Evolutionary conservation across 2,888 invertebrate species (phyloP), one percentile per base, ranked within the genome.

Genomic region (Meloe dianella): DNA sequence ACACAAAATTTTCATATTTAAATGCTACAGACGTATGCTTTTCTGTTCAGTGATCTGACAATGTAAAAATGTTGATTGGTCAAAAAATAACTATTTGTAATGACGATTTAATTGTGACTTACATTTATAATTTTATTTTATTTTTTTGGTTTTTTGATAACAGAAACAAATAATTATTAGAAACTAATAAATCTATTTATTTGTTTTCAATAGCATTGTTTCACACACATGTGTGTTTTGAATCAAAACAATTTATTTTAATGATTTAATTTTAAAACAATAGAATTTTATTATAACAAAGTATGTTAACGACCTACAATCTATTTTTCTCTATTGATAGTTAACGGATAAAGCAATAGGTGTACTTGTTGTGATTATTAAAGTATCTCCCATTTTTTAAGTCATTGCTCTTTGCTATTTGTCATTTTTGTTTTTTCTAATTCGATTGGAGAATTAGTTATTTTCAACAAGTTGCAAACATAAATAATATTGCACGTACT

Each of bases 341-440:
- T 54, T 27, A 22, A 10, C 12, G 27, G 24, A 14, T 54, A 10
- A 41, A 27, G 27, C 6, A 27, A n/a, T 54, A 27, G 14, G 20
- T 22, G 20, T 20, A 27, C 14, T 24, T 24, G 54, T 24, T 24
- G 24, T 54, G 54, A 54, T 54, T 54, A 54, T 9, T 24, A 54
- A 47, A 10, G 22, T 51, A 51, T 51, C 51, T 24, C n/a, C n/a
- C n/a, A n/a, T n/a, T 24, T 54, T 27, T 8, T 2, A 54, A 54
- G 54, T 54, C 54, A 54, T 27, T 54, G 54, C 54, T 24, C 54
- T 54, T 54, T 54, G 27, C 12, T 54, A n/a, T 54, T 54, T 54
- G 8, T 54, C 24, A n/a, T 54, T 54, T 12, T n/a, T 54, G 12
- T 24, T 27, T 41, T n/a, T 7, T 41, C 5, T 17, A 41, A 7